Evolutionary conservation across 1,140 invertebrate species (phyloP), one percentile per base, ranked within the genome.

Genomic region (Potamilus streckersoni): DNA sequence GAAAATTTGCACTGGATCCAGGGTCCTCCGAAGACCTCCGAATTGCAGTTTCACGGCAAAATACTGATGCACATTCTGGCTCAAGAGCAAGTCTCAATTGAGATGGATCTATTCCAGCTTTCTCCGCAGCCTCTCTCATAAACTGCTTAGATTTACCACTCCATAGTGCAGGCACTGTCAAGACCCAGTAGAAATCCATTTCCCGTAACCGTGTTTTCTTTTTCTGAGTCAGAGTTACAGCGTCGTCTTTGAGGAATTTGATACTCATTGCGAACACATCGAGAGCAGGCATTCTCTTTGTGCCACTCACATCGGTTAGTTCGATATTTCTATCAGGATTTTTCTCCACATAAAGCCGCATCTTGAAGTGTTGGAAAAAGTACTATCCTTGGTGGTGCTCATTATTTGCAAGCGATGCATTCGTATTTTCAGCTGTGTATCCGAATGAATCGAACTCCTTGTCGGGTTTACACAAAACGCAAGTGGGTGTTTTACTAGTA

Each of bases 11-110:
- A 49, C 38, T 8, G 38, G 23, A 15, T 62, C 38, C 68, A 57
- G 63, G 59, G 60, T 59, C 57, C 14, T 31, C 31, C 2, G 38
- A 15, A 8, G 59, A 58, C 55, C 78, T 74, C n/a, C 71, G 20
- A 11, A 68, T n/a, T 19, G 68, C 59, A 20, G 64, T 57, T 59
- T 76, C 67, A 55, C 66, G 72, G n/a, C 72, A 71, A 38, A 69
- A 79, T 57, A 78, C 67, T 13, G 79, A 78, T 23, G 79, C 79
- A 55, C 71, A 73, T 64, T 78, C 79, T 2, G 79, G 79, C 74
- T 81, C 79, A 15, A 81, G 60, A 15, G 76, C 79, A 1, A 81
- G 56, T 58, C 65, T 56, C 17, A 78, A 59, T 11, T 68, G 62
- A 16, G 71, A 66, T 13, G 49, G 61, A 55, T 61, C 65, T n/a